phyloP scores from a whole-genome alignment of 1,140 invertebrate genomes.

The Bombyx mandarina region DNA sequence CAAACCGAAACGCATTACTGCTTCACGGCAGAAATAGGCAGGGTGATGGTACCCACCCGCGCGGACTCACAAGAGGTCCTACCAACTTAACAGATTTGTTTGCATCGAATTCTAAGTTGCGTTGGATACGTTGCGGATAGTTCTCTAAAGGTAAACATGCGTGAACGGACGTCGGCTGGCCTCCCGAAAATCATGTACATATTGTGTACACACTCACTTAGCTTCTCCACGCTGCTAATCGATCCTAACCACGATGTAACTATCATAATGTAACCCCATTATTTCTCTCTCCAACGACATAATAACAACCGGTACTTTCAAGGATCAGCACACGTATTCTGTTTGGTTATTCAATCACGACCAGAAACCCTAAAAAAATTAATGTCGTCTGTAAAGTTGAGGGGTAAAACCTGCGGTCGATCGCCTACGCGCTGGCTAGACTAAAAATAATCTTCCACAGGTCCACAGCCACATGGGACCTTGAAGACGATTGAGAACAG shows the following conservation, averaged over 20 bases:
- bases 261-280: conserved; percentile 53
- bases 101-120: too few species aligned
- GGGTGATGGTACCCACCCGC: too few species aligned
- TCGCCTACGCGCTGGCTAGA: too few species aligned
- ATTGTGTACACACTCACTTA: conserved; percentile 47
- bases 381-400: too few species aligned
- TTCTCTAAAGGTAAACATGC: conserved; percentile 46
- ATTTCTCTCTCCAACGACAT: conserved; percentile 47
- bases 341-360: conserved; percentile 23
- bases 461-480: too few species aligned
- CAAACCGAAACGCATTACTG: too few species aligned
- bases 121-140: conserved; percentile 11
- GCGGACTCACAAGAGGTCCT: too few species aligned
- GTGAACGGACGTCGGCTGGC: conserved; percentile 28
- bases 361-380: neutral
- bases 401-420: too few species aligned
- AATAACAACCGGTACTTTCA: conserved; percentile 41
- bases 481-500: too few species aligned
- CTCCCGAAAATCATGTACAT: conserved; percentile 22
- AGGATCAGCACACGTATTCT: conserved; percentile 25
- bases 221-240: conserved; percentile 40
- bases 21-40: too few species aligned
- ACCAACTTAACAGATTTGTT: too few species aligned
- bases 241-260: conserved; percentile 48
- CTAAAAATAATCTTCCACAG: too few species aligned